A percentile compares a stretch with the other conserved stretches of the same genome.
phyloP scores from a whole-genome alignment of 2,113 vertebrate species.

The Aldabrachelys gigantea region DNA sequence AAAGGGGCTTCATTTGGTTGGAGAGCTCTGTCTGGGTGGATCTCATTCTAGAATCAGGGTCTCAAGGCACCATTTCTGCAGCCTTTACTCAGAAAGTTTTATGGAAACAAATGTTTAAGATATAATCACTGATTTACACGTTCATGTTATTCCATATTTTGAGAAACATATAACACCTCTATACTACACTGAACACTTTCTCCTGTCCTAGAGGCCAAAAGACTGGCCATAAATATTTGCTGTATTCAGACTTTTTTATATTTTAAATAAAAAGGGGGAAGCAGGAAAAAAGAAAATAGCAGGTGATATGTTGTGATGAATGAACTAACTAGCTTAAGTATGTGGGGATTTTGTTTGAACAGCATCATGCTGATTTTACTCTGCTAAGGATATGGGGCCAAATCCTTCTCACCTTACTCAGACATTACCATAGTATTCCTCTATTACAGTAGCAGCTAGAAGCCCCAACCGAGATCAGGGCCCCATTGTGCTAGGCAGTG shows the following conservation, averaged over 20 bases:
- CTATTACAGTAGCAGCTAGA: neutral
- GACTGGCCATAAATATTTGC: neutral
- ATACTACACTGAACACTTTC: neutral
- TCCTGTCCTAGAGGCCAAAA: neutral
- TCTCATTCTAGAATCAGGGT: neutral
- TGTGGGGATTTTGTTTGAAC: neutral
- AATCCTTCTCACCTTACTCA: neutral
- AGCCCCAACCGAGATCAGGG: neutral
- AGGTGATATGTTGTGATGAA: neutral
- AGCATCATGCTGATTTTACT: neutral
- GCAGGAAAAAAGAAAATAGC: neutral
- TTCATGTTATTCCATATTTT: accelerated
- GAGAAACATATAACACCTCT: accelerated
- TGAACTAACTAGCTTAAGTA: neutral
- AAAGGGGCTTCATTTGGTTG: neutral
- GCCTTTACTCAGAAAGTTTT: neutral
- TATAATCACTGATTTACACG: neutral
- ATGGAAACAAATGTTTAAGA: neutral
- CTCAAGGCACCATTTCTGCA: neutral
- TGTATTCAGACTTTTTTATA: neutral
- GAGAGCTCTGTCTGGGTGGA: neutral
- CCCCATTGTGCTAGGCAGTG: neutral
- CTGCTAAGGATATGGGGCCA: neutral
- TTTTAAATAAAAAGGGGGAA: neutral
- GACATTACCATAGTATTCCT: neutral